Evolutionary conservation across 1,140 invertebrate species (phyloP).

Genomic region (Lepidurus apus): DNA sequence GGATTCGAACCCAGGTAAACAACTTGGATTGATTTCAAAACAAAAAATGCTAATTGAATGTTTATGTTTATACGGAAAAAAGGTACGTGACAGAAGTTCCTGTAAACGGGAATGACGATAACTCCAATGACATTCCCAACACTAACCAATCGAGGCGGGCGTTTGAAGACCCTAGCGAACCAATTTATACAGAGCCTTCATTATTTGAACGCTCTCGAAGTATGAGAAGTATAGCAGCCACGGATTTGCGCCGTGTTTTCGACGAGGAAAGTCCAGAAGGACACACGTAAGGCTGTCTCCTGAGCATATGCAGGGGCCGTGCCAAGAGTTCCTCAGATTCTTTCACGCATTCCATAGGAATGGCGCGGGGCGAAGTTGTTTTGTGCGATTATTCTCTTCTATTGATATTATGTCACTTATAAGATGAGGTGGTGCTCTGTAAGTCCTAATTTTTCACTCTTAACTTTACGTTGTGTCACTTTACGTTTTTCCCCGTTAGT

Average conservation of each 20-base stretch:
- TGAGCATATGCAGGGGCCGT: background rate
- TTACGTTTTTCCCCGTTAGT: background rate
- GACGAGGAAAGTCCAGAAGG: constrained; percentile 27
- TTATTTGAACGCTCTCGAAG: constrained; percentile 74
- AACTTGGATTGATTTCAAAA: too few species aligned
- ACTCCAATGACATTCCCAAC: background rate
- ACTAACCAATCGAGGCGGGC: constrained; percentile 7
- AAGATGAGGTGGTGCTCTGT: background rate
- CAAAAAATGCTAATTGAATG: too few species aligned
- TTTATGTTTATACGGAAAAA: background rate
- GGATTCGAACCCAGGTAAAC: constrained; percentile 41
- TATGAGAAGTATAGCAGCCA: constrained; percentile 50
- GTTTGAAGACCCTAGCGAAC: constrained; percentile 81
- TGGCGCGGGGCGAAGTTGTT: background rate
- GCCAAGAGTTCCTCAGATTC: background rate
- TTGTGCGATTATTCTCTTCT: background rate
- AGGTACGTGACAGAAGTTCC: constrained; percentile 1
- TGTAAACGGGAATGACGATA: constrained; percentile 1
- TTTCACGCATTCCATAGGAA: background rate
- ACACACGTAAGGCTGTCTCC: background rate
- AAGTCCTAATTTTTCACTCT: background rate
- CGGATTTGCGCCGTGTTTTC: constrained; percentile 30
- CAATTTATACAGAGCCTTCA: constrained; percentile 86
- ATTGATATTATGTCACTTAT: constrained; percentile 14
- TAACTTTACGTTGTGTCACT: background rate